Evolutionary conservation across 2,113 vertebrate genomes (phyloP).

Genomic region (Odocoileus virginianus): DNA sequence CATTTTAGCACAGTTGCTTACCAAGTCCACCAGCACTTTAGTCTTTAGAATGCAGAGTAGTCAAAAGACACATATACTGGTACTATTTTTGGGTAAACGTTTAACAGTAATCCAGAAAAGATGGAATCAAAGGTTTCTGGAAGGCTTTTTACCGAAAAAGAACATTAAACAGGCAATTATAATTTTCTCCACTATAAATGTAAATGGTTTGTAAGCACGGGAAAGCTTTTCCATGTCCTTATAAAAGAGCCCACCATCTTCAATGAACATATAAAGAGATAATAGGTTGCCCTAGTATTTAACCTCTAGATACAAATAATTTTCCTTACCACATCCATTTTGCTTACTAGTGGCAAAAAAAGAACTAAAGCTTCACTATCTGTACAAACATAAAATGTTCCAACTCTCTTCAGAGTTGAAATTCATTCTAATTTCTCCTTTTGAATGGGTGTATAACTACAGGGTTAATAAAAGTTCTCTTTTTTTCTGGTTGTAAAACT

Average conservation of each 20-base stretch:
- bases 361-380: neutral
- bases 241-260: neutral
- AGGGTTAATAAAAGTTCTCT: neutral
- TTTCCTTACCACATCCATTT: conserved; percentile 3
- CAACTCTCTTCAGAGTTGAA: neutral
- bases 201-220: neutral
- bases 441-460: neutral
- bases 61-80: neutral
- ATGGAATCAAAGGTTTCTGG: neutral
- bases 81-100: neutral
- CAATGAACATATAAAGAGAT: neutral
- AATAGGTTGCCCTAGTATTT: neutral
- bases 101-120: neutral
- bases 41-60: neutral
- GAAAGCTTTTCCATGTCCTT: neutral
- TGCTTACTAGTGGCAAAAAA: neutral
- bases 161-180: neutral
- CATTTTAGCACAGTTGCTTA: neutral
- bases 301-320: conserved; percentile 13
- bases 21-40: neutral
- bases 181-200: conserved; percentile 2
- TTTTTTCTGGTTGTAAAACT: conserved; percentile 1
- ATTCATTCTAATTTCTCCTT: conserved; percentile 27
- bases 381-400: neutral
- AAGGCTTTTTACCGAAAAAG: conserved; percentile 7